Base-by-base conservation (phyloP, 2,888 invertebrate genomes). In the Creontiades dilutus region DNA sequence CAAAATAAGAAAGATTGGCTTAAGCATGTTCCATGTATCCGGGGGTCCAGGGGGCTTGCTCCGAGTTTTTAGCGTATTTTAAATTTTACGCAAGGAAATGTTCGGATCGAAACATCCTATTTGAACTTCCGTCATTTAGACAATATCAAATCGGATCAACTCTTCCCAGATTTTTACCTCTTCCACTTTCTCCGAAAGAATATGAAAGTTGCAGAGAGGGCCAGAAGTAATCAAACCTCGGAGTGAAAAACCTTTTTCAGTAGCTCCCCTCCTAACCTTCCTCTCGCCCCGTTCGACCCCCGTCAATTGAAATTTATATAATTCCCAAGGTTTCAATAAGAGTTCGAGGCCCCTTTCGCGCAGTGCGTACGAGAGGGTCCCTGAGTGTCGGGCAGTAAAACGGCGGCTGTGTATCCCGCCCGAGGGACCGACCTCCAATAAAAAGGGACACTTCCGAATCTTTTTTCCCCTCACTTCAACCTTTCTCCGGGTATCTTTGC, bases 241-340 rank as follows among this genome's bases (percentile, higher is more conserved):
- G 23, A 82, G 47, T 48, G 27, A 46, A 47, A 80, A 80, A 37
- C 37, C 78, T 46, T 13, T 19, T 47, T 37, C 78, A 47, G 78
- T 4, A 0, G 46, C 46, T 16, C 11, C 78, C 46, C 78, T 0
- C 7, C 46, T 3, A 52, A 0, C 5, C 78, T n/a, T 9, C 5
- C 78, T n/a, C 37, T 37, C 37, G 2, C 12, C 27, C 46, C 46
- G 4, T 4, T 46, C 78, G 5, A 2, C 0, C 46, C 12, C 82
- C 23, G 82, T 47, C 86, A 75, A 86, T 86, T 86, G 86, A 86
- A 86, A 86, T 86, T 86, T 86, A 86, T 86, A 86, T 86, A 86
- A 86, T 86, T 86, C 86, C 86, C 86, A 75, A 82, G 82, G 82
- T 82, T 82, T 82, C 82, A 82, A 82, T 82, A 82, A 82, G 82